A percentile compares a stretch with the other conserved stretches of the same genome.
Conservation (phyloP, 2,888 invertebrate species). For the Drymonia ruficornis region DNA sequence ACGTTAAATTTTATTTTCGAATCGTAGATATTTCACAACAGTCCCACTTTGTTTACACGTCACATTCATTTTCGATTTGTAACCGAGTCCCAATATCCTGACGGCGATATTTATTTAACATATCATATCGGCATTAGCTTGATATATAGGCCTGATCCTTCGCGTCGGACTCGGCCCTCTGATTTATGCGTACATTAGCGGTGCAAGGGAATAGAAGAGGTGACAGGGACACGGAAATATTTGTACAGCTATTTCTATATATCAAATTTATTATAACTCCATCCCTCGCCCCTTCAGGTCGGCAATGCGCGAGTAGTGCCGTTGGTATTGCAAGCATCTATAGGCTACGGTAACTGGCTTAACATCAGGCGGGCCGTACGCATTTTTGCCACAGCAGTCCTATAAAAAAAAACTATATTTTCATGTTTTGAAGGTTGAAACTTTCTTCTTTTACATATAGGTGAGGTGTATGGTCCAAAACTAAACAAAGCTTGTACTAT, state of each 20-base stretch:
- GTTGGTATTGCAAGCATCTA: too few relatives aligned
- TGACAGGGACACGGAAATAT: slow-evolving; percentile 37
- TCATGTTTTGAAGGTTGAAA: too few relatives aligned
- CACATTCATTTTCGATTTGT: slow-evolving; percentile 68
- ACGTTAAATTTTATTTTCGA: neutral
- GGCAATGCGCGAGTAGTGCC: too few relatives aligned
- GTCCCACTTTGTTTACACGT: slow-evolving; percentile 62
- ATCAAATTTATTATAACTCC: neutral
- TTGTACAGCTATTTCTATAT: slow-evolving; percentile 23
- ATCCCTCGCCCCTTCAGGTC: too few relatives aligned
- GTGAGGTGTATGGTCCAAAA: too few relatives aligned
- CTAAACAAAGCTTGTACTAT: too few relatives aligned
- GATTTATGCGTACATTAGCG: slow-evolving; percentile 77
- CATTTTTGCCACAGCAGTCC: too few relatives aligned
- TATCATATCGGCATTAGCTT: slow-evolving; percentile 82
- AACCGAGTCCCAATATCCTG: slow-evolving; percentile 72
- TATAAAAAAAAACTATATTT: too few relatives aligned
- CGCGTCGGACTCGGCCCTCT: slow-evolving; percentile 56
- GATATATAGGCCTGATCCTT: slow-evolving; percentile 81
- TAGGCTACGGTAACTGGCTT: too few relatives aligned
- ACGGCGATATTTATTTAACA: slow-evolving; percentile 83
- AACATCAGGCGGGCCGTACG: too few relatives aligned
- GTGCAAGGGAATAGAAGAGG: slow-evolving; percentile 57
- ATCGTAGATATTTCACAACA: slow-evolving; percentile 28
- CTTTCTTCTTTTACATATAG: too few relatives aligned